phyloP scores from a whole-genome alignment of 2,888 invertebrate genomes.

The Teinopalpus imperialis region DNA sequence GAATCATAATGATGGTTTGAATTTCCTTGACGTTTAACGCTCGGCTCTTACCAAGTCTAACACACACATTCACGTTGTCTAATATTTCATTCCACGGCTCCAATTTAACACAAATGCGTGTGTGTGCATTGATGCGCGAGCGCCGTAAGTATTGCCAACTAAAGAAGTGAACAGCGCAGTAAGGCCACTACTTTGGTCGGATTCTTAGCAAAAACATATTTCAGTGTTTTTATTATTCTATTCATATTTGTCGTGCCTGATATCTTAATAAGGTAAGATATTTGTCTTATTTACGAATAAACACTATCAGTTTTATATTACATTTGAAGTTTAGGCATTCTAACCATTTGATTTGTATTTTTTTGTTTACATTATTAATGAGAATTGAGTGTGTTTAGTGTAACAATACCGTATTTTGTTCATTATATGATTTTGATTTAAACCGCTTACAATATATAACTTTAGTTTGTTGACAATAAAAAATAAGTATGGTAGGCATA shows the following conservation, averaged over 20 bases:
- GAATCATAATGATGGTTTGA: background rate
- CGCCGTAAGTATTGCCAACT: slow-evolving; percentile 9
- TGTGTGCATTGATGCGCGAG: slow-evolving; percentile 5
- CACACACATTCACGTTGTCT: slow-evolving; percentile 1
- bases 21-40: background rate
- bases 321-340: too few relatives aligned
- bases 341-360: too few relatives aligned
- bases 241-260: background rate
- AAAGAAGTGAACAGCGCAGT: slow-evolving; percentile 5
- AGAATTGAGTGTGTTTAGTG: too few relatives aligned
- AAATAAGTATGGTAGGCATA: too few relatives aligned
- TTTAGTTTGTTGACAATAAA: too few relatives aligned
- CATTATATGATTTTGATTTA: too few relatives aligned
- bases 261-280: background rate
- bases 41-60: slow-evolving; percentile 3
- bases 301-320: background rate
- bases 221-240: background rate
- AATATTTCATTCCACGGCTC: slow-evolving; percentile 4
- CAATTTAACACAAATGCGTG: slow-evolving; percentile 13
- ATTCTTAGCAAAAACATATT: background rate
- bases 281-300: background rate
- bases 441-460: too few relatives aligned
- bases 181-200: background rate
- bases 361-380: too few relatives aligned
- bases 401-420: too few relatives aligned